These are phyloP conservation scores for Drosophila pseudotakahashii DNA, from an alignment of 2,888 invertebrate genomes.

Conservation along the genomic window DNA sequence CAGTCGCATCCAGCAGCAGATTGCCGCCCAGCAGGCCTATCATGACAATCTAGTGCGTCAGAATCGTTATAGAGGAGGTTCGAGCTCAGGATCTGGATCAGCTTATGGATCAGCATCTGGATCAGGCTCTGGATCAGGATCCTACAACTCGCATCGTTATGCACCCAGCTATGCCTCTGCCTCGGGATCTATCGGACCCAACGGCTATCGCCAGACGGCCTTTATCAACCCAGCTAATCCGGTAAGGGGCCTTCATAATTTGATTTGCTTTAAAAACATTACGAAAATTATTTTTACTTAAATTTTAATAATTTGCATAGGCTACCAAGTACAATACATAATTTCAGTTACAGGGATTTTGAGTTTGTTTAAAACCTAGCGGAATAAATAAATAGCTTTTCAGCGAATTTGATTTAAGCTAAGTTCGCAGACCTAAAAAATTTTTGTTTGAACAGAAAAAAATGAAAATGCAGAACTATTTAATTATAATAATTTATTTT, in stretches of 20 bases:
- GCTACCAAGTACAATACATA: no score
- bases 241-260: slow-evolving; percentile 78
- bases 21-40: slow-evolving; percentile 77
- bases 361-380: no score
- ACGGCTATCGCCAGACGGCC: slow-evolving; percentile 86
- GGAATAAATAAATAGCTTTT: no score
- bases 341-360: no score
- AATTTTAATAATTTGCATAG: no score
- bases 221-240: slow-evolving; percentile 87
- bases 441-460: no score
- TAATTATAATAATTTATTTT: no score
- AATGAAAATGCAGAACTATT: no score
- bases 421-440: no score
- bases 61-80: slow-evolving; percentile 49
- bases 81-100: slow-evolving; percentile 4
- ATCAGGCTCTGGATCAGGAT: slow-evolving; percentile 3
- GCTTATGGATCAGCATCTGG: slow-evolving; percentile 17
- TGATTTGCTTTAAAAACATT: no score
- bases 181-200: slow-evolving; percentile 86
- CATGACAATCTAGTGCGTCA: slow-evolving; percentile 68
- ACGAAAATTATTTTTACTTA: no score
- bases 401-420: no score
- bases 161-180: slow-evolving; percentile 85
- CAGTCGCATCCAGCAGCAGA: slow-evolving; percentile 80
- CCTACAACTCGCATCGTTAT: slow-evolving; percentile 70